Evolutionary conservation across 2,888 invertebrate genomes (phyloP).

Genomic region (Athripsodes cinereus): DNA sequence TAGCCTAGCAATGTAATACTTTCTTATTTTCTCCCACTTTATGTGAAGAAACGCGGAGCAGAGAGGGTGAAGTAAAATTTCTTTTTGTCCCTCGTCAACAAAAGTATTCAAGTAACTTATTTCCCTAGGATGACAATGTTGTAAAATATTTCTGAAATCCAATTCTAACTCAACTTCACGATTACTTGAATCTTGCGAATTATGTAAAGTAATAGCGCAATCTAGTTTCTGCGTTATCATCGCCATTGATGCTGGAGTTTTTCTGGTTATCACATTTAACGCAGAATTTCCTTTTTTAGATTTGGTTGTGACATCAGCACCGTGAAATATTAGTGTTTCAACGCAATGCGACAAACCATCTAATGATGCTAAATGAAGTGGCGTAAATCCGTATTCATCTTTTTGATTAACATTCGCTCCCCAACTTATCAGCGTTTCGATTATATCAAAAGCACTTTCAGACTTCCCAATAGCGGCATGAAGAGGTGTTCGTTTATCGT

Average conservation of each 20-base stretch:
- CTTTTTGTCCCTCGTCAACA: conserved; percentile 84
- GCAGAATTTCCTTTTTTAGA: conserved; percentile 85
- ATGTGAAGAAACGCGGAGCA: conserved; percentile 83
- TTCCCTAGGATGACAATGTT: conserved; percentile 78
- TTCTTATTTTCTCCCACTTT: conserved; percentile 86
- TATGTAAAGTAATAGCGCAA: conserved; percentile 70
- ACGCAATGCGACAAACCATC: conserved; percentile 82
- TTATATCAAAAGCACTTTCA: conserved; percentile 71
- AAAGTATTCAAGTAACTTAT: conserved; percentile 82
- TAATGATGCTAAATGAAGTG: conserved; percentile 77
- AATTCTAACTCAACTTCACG: conserved; percentile 76
- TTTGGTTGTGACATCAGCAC: conserved; percentile 83
- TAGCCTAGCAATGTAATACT: conserved; percentile 76
- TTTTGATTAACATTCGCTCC: conserved; percentile 77
- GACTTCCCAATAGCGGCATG: conserved; percentile 84
- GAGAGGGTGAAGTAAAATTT: conserved; percentile 77
- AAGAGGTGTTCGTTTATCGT: conserved; percentile 73
- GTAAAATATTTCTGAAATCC: conserved; percentile 75
- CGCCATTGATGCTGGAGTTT: conserved; percentile 78
- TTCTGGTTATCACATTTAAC: conserved; percentile 76
- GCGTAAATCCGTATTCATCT: conserved; percentile 81
- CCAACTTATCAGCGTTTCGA: conserved; percentile 72
- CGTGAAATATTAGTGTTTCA: conserved; percentile 75
- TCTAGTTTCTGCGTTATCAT: conserved; percentile 79
- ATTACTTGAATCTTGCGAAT: conserved; percentile 69